phyloP scores from a whole-genome alignment of 2,888 invertebrate species.

The Cacoxenus indagator region DNA sequence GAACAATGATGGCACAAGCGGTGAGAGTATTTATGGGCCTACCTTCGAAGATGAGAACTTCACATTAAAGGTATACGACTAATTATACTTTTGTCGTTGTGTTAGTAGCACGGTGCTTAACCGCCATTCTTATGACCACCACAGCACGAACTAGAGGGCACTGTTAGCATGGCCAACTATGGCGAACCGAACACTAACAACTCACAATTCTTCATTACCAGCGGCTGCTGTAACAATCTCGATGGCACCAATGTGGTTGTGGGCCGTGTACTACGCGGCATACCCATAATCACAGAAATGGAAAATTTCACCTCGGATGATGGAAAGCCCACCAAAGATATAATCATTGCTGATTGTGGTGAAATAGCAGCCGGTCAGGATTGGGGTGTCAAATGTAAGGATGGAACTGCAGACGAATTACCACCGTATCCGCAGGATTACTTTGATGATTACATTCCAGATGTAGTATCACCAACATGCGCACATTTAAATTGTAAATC shows the following conservation, averaged over 20 bases:
- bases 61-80: constrained; percentile 72
- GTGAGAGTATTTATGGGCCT: constrained; percentile 94
- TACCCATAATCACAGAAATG: constrained; percentile 81
- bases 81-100: constrained; percentile 34
- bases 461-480: constrained; percentile 42
- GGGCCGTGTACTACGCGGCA: constrained; percentile 83
- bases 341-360: constrained; percentile 81
- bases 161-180: constrained; percentile 85
- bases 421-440: constrained; percentile 86
- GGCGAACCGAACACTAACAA: constrained; percentile 87
- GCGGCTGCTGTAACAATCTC: constrained; percentile 81
- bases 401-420: constrained; percentile 79
- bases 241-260: constrained; percentile 87
- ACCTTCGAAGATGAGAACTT: constrained; percentile 94
- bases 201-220: constrained; percentile 95
- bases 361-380: constrained; percentile 75
- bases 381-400: constrained; percentile 79
- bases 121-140: constrained; percentile 38
- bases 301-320: constrained; percentile 75
- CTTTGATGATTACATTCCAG: constrained; percentile 65
- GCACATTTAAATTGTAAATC: not conserved
- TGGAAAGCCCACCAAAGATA: constrained; percentile 76
- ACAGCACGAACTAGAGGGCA: constrained; percentile 76
- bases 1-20: constrained; percentile 86
- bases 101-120: too few species aligned